Conservation (phyloP, 2,797 vertebrate species). For the Danio albolineatus region DNA sequence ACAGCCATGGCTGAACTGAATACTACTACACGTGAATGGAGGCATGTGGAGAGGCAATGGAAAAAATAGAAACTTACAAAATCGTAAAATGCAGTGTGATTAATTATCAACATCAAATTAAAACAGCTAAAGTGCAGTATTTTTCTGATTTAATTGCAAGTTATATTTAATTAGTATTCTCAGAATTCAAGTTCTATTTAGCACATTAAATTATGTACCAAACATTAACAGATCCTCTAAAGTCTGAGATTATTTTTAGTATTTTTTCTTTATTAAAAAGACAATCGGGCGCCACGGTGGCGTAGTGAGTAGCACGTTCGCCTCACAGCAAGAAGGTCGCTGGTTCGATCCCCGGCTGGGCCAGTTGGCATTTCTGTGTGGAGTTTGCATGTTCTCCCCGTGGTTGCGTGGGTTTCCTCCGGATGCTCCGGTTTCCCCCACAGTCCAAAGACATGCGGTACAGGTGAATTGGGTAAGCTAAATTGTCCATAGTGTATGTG, state of each 20-base stretch:
- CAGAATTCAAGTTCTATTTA: background rate
- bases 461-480: too few relatives aligned
- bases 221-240: background rate
- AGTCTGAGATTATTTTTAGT: background rate
- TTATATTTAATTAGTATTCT: background rate
- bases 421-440: too few relatives aligned
- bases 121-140: background rate
- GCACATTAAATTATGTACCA: background rate
- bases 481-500: too few relatives aligned
- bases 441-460: too few relatives aligned
- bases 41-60: background rate
- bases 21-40: background rate
- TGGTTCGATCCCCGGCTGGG: too few relatives aligned
- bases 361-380: too few relatives aligned
- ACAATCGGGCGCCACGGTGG: too few relatives aligned
- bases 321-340: too few relatives aligned
- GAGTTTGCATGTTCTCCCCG: too few relatives aligned
- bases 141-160: background rate
- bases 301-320: too few relatives aligned
- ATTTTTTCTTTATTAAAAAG: background rate
- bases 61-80: background rate
- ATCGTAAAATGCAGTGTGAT: background rate
- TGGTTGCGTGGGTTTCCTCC: too few relatives aligned
- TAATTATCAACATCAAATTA: background rate
- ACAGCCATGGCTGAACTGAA: background rate